Evolutionary conservation across 1,140 invertebrate genomes (phyloP).

Genomic region (Drosophila mauritiana): DNA sequence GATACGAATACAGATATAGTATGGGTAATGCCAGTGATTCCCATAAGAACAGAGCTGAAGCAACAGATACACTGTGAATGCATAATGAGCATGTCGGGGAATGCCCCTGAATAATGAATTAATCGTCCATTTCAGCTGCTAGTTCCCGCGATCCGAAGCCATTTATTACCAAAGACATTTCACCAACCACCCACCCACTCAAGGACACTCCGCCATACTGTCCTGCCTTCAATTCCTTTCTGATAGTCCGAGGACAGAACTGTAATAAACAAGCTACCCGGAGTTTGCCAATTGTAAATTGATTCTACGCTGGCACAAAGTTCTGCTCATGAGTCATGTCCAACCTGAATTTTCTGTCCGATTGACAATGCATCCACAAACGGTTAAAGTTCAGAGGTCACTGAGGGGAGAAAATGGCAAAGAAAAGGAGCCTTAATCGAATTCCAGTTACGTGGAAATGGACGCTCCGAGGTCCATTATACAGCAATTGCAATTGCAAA

Average conservation of each 20-base stretch:
- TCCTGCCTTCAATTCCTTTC: neutral
- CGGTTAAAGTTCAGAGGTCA: neutral
- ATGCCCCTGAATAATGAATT: slow-evolving; percentile 49
- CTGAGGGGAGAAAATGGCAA: neutral
- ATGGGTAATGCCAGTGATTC: slow-evolving; percentile 1
- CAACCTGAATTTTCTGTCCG: neutral
- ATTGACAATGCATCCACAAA: neutral
- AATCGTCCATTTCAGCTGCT: slow-evolving; percentile 47
- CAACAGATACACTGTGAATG: slow-evolving; percentile 34
- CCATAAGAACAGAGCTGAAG: slow-evolving; percentile 5
- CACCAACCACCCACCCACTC: neutral
- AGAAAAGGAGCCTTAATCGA: neutral
- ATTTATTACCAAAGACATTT: slow-evolving; percentile 18
- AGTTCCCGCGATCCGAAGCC: slow-evolving; percentile 28
- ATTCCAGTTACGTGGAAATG: slow-evolving; percentile 41
- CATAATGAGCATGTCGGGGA: slow-evolving; percentile 32
- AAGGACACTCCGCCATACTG: neutral
- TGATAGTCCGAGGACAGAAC: neutral
- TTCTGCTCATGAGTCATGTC: neutral
- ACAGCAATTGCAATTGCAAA: neutral
- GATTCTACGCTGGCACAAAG: slow-evolving; percentile 4
- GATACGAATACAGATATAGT: slow-evolving; percentile 2
- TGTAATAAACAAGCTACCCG: neutral
- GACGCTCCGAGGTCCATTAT: neutral
- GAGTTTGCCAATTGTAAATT: slow-evolving; percentile 5